Percentiles rank a stretch among this genome's conserved stretches.
Conservation (phyloP, 1,140 invertebrate genomes). For the Musca vetustissima region DNA sequence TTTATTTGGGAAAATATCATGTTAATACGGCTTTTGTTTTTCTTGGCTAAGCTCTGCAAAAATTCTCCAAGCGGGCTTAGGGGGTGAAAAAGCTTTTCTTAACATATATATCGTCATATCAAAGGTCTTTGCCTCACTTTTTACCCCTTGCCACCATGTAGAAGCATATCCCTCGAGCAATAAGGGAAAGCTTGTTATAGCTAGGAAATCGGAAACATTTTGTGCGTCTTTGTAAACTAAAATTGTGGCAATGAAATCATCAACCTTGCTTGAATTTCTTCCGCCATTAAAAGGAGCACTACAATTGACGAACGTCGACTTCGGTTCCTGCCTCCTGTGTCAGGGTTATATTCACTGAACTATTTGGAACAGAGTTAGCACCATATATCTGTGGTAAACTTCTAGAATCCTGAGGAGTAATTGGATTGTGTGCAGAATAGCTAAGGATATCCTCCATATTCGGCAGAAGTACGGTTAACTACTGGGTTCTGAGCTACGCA, state of each 20-base stretch:
- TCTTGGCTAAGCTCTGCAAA: constrained; percentile 13
- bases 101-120: constrained; percentile 19
- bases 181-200: constrained; percentile 16
- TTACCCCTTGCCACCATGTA: constrained; percentile 28
- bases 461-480: no score
- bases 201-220: constrained; percentile 24
- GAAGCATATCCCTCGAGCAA: constrained; percentile 26
- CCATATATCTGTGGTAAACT: not conserved
- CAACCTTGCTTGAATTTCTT: constrained; percentile 7
- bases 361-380: not conserved
- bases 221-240: constrained; percentile 25
- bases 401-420: constrained; percentile 27
- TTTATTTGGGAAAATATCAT: constrained; percentile 11
- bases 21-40: constrained; percentile 7
- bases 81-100: constrained; percentile 18
- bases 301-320: constrained; percentile 9
- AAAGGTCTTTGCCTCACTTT: constrained; percentile 21
- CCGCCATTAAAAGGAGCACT: constrained; percentile 22
- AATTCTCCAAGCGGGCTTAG: constrained; percentile 23
- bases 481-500: not conserved
- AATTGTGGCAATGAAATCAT: constrained; percentile 25
- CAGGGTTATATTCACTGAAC: constrained; percentile 7
- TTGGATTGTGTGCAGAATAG: constrained; percentile 4
- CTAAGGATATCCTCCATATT: no score
- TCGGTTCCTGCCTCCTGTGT: constrained; percentile 7